Evolutionary conservation across 2,888 invertebrate genomes (phyloP), one percentile per base, ranked within the genome.

Genomic region (Melanargia galathea): DNA sequence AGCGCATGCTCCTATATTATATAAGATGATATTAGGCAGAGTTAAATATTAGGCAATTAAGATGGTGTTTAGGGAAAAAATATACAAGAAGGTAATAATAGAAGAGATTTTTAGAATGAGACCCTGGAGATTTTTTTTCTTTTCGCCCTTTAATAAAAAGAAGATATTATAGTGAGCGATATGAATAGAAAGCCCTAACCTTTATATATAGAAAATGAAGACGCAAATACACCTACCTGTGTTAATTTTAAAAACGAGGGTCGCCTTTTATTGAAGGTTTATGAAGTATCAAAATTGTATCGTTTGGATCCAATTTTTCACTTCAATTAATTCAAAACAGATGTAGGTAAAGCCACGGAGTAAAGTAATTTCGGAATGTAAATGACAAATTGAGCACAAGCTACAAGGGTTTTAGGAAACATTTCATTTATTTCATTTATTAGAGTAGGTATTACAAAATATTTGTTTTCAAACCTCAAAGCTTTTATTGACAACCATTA

Each of bases 281-380:
- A n/a, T 43, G 24, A 54, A 45, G 20, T 33, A 48, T 35, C 16
- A 43, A 55, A 40, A 26, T 35, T 56, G 30, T 51, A 45, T 48
- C 22, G 48, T 40, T 43, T 40, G 33, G 48, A 60, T 49, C 10
- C 30, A 64, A 60, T 56, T 60, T 33, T 26, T 45, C 51, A 56
- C 43, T 52, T 52, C 20, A 43, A 51, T 52, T 30, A 60, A 56
- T 60, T 52, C 43, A 51, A 56, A 60, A 51, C 60, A n/a, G 60
- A 51, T 49, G 22, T 48, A 30, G 7, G 30, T 8, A n/a, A 51
- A 49, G 48, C 13, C 43, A 40, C 56, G 3, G 60, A 45, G 38
- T 60, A 52, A 60, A n/a, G 45, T 52, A 52, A 57, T 57, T 60
- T 30, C 45, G 7, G 24, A 33, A 51, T 40, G 18, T 33, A 49